A percentile compares a stretch with the other conserved stretches of the same genome.
phyloP scores from a whole-genome alignment of 1,140 invertebrate species.

The Drosophila auraria region DNA sequence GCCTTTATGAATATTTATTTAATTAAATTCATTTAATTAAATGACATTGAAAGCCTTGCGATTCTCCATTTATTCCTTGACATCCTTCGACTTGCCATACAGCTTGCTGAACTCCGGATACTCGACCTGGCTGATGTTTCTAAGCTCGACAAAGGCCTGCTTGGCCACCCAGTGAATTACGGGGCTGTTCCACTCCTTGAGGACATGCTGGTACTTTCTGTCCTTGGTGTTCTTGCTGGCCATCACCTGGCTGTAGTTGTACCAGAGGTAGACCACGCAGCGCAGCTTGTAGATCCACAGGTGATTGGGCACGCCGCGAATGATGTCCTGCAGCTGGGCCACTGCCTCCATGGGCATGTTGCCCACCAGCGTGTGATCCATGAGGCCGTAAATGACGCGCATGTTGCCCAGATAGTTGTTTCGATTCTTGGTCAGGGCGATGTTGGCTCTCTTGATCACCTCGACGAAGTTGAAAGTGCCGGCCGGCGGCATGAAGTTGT shows the following conservation, averaged over 20 bases:
- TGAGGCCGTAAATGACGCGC: constrained; percentile 29
- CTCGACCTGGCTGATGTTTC: constrained; percentile 35
- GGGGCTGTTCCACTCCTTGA: constrained; percentile 33
- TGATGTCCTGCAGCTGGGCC: constrained; percentile 39
- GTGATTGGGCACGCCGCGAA: constrained; percentile 55
- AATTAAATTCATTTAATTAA: background rate
- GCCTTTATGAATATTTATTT: background rate
- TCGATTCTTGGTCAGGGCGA: constrained; percentile 17
- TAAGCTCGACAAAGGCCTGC: constrained; percentile 50
- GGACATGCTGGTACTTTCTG: background rate
- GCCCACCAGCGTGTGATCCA: constrained; percentile 16
- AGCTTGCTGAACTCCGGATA: constrained; percentile 6
- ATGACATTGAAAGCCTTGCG: background rate
- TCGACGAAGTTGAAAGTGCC: background rate
- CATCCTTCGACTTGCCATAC: background rate
- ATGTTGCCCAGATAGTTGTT: constrained; percentile 34
- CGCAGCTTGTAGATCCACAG: constrained; percentile 58
- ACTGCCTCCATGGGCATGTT: constrained; percentile 7
- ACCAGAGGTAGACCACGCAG: constrained; percentile 56
- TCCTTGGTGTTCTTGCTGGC: background rate
- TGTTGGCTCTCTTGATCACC: background rate
- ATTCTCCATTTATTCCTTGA: background rate
- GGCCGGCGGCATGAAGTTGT: constrained; percentile 4
- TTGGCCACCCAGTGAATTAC: constrained; percentile 66
- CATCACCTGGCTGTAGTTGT: constrained; percentile 25